A percentile compares a stretch with the other conserved stretches of the same genome.
These are phyloP conservation scores for Prinia subflava DNA, from an alignment of 2,113 vertebrate species.

Conservation along the genomic window DNA sequence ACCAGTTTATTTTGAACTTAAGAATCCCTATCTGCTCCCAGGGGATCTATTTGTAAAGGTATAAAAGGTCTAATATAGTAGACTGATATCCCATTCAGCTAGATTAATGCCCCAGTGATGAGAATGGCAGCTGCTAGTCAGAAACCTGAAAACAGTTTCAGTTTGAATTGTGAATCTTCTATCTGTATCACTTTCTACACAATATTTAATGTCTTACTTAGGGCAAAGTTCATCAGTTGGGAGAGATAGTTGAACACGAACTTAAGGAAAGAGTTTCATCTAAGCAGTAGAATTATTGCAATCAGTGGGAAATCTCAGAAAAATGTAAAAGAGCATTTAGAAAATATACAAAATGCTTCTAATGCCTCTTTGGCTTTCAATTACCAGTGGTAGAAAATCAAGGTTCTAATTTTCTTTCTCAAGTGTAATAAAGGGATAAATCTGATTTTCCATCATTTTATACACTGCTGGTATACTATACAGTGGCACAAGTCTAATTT, in stretches of 20 bases:
- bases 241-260: neutral
- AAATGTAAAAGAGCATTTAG: neutral
- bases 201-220: neutral
- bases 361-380: neutral
- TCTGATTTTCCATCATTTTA: neutral
- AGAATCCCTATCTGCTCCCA: neutral
- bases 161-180: neutral
- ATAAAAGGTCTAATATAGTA: neutral
- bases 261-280: neutral
- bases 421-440: neutral
- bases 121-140: neutral
- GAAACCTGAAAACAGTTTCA: neutral
- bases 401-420: neutral
- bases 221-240: neutral
- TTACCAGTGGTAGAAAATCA: neutral
- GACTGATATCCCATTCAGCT: neutral
- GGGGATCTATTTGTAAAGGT: neutral
- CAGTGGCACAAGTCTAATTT: neutral
- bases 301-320: neutral
- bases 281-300: neutral
- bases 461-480: neutral
- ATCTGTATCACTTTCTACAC: neutral
- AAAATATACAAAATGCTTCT: neutral
- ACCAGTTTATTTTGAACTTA: neutral
- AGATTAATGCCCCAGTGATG: neutral